A percentile compares a stretch with the other conserved stretches of the same genome.
phyloP scores from a whole-genome alignment of 1,140 invertebrate genomes.

The Dryas iulia region DNA sequence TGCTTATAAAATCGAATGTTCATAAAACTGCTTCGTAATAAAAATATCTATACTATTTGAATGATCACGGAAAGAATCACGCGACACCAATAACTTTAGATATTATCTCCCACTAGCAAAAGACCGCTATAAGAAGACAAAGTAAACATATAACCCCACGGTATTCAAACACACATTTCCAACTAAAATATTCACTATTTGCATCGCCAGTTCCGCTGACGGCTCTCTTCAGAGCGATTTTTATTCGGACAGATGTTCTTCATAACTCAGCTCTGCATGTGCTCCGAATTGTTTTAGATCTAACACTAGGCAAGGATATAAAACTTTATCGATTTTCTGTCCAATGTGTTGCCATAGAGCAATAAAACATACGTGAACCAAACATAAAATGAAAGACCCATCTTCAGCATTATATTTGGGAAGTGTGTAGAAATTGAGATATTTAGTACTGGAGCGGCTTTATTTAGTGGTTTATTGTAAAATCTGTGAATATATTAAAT shows the following conservation, averaged over 20 bases:
- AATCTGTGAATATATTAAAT: background rate
- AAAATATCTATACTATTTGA: too few species aligned
- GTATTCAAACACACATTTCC: background rate
- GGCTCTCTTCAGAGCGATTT: slow-evolving; percentile 15
- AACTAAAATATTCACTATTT: background rate
- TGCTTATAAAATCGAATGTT: too few species aligned
- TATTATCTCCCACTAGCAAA: background rate
- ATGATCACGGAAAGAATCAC: too few species aligned
- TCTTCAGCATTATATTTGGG: background rate
- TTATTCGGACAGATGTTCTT: slow-evolving; percentile 19
- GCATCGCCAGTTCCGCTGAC: slow-evolving; percentile 16
- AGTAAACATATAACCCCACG: background rate
- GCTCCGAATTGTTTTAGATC: slow-evolving; percentile 20
- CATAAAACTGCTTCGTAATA: too few species aligned
- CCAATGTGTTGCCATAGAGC: slow-evolving; percentile 12
- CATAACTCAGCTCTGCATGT: slow-evolving; percentile 23
- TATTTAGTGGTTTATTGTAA: background rate
- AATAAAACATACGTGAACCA: slow-evolving; percentile 8
- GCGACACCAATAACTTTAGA: too few species aligned
- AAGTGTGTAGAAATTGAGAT: background rate
- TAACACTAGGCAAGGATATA: slow-evolving; percentile 4
- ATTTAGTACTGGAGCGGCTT: background rate
- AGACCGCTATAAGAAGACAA: background rate
- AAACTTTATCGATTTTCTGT: slow-evolving; percentile 11
- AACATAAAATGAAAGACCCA: slow-evolving; percentile 4